Percentiles rank a stretch among this genome's conserved stretches.
Evolutionary conservation across 2,797 vertebrate species (phyloP).

Genomic region (Acropternis orthonyx): DNA sequence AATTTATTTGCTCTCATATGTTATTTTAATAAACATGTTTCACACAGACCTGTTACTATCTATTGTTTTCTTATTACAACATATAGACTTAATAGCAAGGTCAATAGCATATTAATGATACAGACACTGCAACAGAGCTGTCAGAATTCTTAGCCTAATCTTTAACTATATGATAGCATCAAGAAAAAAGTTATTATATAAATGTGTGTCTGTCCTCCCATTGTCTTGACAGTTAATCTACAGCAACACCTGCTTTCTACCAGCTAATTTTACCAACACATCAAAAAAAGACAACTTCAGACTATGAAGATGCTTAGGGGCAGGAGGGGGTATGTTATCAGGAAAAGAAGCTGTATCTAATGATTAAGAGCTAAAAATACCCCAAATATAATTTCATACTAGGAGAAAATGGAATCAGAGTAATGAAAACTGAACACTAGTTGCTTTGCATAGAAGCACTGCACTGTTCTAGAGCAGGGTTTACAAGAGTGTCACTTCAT

Average conservation of each 20-base stretch:
- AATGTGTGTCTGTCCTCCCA: not conserved
- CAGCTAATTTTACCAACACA: not conserved
- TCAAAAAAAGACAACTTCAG: not conserved
- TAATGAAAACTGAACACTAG: not conserved
- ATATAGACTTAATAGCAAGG: not conserved
- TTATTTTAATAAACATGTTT: not conserved
- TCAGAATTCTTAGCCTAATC: not conserved
- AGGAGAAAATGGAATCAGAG: not conserved
- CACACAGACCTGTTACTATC: fast-evolving
- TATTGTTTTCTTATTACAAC: not conserved
- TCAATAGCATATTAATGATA: not conserved
- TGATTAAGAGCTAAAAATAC: not conserved
- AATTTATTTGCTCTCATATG: not conserved
- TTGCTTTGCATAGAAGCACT: not conserved
- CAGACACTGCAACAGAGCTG: not conserved
- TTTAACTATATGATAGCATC: not conserved
- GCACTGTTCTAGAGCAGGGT: fast-evolving
- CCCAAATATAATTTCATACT: not conserved
- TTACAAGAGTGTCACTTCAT: not conserved
- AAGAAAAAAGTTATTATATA: not conserved
- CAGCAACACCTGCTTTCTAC: not conserved
- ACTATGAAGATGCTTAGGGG: not conserved
- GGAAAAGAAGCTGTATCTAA: not conserved
- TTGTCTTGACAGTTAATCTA: not conserved
- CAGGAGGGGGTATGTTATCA: not conserved